Evolutionary conservation across 2,888 invertebrate species (phyloP).

Genomic region (Lasioglossum marginatum): DNA sequence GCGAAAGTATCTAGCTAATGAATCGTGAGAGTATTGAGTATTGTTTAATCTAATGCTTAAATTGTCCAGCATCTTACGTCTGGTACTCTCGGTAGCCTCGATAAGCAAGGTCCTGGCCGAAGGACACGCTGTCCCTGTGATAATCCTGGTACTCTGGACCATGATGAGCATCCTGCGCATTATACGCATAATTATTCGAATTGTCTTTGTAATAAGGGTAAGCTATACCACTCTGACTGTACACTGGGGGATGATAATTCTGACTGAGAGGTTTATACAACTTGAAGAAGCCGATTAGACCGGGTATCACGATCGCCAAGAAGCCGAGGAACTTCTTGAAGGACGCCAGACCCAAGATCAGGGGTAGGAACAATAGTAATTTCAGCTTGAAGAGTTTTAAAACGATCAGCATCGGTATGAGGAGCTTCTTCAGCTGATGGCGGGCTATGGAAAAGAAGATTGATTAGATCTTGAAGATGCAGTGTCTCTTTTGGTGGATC

Average conservation of each 20-base stretch:
- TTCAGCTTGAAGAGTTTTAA: constrained; percentile 94
- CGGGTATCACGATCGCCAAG: constrained; percentile 92
- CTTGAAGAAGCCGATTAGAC: constrained; percentile 93
- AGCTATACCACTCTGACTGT: constrained; percentile 91
- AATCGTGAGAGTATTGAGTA: background rate
- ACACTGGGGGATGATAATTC: constrained; percentile 86
- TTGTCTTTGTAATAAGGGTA: constrained; percentile 87
- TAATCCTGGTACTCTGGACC: constrained; percentile 83
- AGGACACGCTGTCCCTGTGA: constrained; percentile 87
- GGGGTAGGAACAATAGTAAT: constrained; percentile 91
- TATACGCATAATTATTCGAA: constrained; percentile 83
- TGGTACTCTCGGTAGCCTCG: constrained; percentile 87
- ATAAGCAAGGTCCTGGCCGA: constrained; percentile 90
- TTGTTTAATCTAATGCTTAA: background rate
- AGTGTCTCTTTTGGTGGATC: background rate
- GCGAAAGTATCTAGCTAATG: constrained; percentile 2
- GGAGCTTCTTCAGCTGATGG: constrained; percentile 92
- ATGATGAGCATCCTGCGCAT: constrained; percentile 78
- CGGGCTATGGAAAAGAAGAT: constrained; percentile 87
- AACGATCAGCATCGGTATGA: constrained; percentile 92
- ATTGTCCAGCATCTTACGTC: constrained; percentile 53
- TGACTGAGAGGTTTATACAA: constrained; percentile 91
- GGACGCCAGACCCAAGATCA: constrained; percentile 93
- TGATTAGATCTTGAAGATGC: constrained; percentile 1
- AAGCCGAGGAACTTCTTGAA: constrained; percentile 94